Evolutionary conservation across 2,113 vertebrate genomes (phyloP).

Genomic region (Sminthopsis crassicaudata): DNA sequence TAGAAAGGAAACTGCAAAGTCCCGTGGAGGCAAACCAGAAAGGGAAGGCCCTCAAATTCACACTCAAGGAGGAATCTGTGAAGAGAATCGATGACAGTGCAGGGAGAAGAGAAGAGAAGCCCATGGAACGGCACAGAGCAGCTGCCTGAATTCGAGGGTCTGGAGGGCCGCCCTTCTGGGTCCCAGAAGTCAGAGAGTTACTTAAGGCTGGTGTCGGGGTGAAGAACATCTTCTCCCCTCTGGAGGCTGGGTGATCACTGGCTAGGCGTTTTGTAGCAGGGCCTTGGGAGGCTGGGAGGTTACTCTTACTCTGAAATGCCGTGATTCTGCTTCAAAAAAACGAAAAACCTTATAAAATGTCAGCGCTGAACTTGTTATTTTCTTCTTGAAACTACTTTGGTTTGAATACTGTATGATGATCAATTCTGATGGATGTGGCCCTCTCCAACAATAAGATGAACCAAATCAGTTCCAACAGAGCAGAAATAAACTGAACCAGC

Average conservation of each 20-base stretch:
- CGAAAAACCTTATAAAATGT: constrained; percentile 13
- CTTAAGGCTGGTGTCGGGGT: background rate
- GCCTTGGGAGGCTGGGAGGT: background rate
- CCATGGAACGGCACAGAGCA: background rate
- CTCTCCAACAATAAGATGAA: too few relatives aligned
- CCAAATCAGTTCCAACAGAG: too few relatives aligned
- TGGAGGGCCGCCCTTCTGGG: background rate
- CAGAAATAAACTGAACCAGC: too few relatives aligned
- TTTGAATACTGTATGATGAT: too few relatives aligned
- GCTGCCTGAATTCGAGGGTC: background rate
- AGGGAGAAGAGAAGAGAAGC: background rate
- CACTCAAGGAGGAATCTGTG: background rate
- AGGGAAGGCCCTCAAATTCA: background rate
- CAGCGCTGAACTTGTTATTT: constrained; percentile 7
- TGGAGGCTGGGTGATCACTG: background rate
- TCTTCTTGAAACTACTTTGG: background rate
- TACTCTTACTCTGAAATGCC: background rate
- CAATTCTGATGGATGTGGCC: too few relatives aligned
- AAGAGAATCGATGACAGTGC: background rate
- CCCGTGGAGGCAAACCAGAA: background rate
- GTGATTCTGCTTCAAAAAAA: constrained; percentile 17
- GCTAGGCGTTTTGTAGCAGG: background rate
- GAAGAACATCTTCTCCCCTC: background rate
- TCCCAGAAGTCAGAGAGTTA: background rate
- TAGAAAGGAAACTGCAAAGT: background rate